Evolutionary conservation across 2,888 invertebrate species (phyloP).

Genomic region (Thalpophila matura): DNA sequence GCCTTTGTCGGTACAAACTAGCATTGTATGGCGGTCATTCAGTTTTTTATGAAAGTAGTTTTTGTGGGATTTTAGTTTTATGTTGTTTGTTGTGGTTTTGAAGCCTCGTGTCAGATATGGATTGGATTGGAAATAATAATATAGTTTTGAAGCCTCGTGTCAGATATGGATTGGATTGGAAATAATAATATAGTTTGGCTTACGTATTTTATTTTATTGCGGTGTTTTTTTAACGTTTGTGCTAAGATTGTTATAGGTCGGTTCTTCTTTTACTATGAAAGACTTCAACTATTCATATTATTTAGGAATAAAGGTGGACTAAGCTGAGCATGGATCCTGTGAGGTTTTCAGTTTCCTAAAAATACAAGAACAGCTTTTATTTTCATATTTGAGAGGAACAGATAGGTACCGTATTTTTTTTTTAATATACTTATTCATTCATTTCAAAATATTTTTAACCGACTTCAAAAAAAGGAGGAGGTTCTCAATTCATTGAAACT

Average conservation of each 20-base stretch:
- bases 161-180: slow-evolving; percentile 24
- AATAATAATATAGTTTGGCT: slow-evolving; percentile 1
- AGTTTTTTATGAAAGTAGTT: slow-evolving; percentile 13
- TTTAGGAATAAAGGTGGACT: too few species aligned
- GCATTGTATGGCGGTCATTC: slow-evolving; percentile 40
- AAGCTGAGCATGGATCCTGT: too few species aligned
- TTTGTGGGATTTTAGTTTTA: slow-evolving; percentile 35
- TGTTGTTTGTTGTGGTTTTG: slow-evolving; percentile 20
- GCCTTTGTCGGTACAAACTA: slow-evolving; percentile 65
- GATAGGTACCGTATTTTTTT: too few species aligned
- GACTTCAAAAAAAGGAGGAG: too few species aligned
- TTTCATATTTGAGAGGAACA: too few species aligned
- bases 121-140: slow-evolving; percentile 23
- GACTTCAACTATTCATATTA: too few species aligned
- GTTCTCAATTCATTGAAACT: too few species aligned
- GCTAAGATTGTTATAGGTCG: not conserved
- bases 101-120: slow-evolving; percentile 20
- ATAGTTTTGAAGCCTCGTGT: slow-evolving; percentile 9
- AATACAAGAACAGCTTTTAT: too few species aligned
- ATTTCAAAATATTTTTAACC: too few species aligned
- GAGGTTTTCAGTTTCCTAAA: too few species aligned
- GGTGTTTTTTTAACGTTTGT: not conserved
- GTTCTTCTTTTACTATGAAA: too few species aligned
- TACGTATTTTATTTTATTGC: not conserved
- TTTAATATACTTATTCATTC: too few species aligned